phyloP scores from a whole-genome alignment of 2,113 vertebrate species.

The Thomomys bottae region DNA sequence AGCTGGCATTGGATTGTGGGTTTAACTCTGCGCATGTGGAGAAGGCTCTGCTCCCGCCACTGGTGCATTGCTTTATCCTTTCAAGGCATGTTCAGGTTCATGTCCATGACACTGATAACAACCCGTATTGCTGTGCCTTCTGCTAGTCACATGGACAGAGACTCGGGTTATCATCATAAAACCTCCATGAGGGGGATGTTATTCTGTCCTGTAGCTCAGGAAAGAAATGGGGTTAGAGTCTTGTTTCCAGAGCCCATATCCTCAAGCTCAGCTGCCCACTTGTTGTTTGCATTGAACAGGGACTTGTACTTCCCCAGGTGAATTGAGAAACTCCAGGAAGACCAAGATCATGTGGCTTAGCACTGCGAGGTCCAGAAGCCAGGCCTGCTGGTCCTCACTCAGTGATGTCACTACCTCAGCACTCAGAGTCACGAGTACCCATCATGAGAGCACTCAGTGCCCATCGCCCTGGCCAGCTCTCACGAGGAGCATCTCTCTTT shows the following conservation, averaged over 20 bases:
- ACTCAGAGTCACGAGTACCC: too few species aligned
- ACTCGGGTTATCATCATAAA: neutral
- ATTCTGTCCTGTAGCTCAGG: neutral
- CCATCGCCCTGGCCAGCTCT: neutral
- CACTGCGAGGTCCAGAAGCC: neutral
- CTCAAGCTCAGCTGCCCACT: neutral
- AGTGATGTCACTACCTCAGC: neutral
- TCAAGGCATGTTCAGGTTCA: neutral
- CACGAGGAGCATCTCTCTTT: neutral
- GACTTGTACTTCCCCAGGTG: neutral
- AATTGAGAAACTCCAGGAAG: neutral
- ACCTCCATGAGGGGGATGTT: accelerated
- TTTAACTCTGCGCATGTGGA: neutral
- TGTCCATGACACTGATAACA: neutral
- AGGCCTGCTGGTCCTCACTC: neutral
- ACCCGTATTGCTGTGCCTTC: neutral
- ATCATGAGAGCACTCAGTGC: neutral
- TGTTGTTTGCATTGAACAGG: neutral
- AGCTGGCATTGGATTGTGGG: accelerated
- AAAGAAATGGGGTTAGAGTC: neutral
- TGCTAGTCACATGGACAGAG: neutral
- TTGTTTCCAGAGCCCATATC: neutral
- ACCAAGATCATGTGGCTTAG: neutral
- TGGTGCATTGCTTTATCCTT: neutral
- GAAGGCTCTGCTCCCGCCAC: neutral